Percentiles rank a stretch among this genome's conserved stretches.
Conservation (phyloP, 2,888 invertebrate species). For the Eulithis prunata region DNA sequence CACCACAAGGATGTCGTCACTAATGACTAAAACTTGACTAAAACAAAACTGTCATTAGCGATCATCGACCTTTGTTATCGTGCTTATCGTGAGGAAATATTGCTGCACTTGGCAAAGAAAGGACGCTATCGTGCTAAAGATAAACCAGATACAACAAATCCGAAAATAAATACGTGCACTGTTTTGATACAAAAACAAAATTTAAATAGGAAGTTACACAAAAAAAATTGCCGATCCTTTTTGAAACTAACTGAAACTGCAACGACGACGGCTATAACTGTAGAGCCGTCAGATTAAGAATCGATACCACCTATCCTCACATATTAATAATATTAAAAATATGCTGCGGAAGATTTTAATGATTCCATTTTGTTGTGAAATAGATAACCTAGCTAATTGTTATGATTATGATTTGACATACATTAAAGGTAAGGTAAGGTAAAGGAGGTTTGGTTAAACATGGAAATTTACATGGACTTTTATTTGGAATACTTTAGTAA, state of each 20-base stretch:
- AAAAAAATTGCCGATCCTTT: no score
- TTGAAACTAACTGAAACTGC: no score
- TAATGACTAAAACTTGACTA: conserved; percentile 5
- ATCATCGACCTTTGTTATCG: conserved; percentile 60
- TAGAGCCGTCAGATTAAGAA: no score
- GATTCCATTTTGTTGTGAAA: conserved; percentile 7
- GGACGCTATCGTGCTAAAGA: conserved; percentile 39
- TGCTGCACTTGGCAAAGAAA: conserved; percentile 65
- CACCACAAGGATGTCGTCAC: conserved; percentile 7
- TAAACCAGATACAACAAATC: conserved; percentile 31
- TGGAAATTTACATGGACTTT: no score
- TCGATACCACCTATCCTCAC: no score
- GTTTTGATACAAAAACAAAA: conserved; percentile 20
- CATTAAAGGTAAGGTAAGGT: no score
- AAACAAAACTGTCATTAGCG: conserved; percentile 39
- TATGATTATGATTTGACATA: no score
- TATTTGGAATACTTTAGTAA: no score
- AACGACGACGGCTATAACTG: no score
- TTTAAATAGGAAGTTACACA: neutral
- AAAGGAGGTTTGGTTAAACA: no score
- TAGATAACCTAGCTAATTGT: neutral
- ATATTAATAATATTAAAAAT: neutral
- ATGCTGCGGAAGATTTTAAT: neutral
- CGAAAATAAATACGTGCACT: conserved; percentile 28
- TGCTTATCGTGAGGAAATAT: conserved; percentile 52